Conservation (phyloP, 2,797 vertebrate genomes). For the Sebastes oblongus region DNA sequence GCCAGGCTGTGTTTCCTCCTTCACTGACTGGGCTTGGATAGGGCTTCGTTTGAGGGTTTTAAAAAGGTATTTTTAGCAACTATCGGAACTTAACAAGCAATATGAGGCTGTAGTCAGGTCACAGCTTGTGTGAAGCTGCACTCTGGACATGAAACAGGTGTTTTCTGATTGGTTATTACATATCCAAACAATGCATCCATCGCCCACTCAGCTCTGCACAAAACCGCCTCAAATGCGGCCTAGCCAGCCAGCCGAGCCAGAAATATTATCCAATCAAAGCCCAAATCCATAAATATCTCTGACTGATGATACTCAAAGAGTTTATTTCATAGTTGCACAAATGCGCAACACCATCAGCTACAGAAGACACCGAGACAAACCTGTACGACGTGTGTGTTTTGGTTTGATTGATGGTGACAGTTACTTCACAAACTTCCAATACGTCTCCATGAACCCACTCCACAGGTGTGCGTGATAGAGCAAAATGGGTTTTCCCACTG, state of each 20-base stretch:
- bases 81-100: slow-evolving; percentile 34
- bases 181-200: background rate
- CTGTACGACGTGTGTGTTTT: background rate
- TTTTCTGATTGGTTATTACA: background rate
- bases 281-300: background rate
- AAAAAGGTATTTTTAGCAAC: slow-evolving; percentile 24
- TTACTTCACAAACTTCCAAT: background rate
- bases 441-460: background rate
- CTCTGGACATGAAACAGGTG: background rate
- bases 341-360: background rate
- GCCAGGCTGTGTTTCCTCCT: background rate
- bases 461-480: background rate
- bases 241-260: background rate
- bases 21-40: background rate
- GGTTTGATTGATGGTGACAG: background rate
- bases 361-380: no score
- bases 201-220: background rate
- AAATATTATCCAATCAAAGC: background rate
- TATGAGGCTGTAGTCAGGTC: slow-evolving; percentile 27
- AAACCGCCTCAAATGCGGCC: background rate
- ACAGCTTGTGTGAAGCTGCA: background rate
- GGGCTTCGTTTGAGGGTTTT: slow-evolving; percentile 1
- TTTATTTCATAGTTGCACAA: background rate
- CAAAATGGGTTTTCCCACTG: background rate
- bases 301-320: background rate